A percentile compares a stretch with the other conserved stretches of the same genome.
Conservation (phyloP, 2,888 invertebrate genomes). For the Drosophila gaucha region DNA sequence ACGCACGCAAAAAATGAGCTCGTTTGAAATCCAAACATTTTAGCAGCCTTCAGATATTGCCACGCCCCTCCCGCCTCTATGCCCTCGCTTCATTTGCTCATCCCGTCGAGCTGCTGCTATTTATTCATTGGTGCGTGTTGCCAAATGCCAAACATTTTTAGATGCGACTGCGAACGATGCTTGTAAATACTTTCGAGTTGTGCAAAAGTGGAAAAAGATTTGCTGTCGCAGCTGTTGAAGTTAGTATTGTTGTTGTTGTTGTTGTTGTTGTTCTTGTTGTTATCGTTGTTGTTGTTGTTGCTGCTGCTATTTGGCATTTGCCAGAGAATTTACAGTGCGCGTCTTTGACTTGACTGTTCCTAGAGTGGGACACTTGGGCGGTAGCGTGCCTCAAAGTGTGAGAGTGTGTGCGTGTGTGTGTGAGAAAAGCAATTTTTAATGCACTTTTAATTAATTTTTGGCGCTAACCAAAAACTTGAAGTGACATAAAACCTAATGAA, state of each 20-base stretch:
- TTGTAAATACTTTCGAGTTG: slow-evolving; percentile 77
- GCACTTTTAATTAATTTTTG: slow-evolving; percentile 74
- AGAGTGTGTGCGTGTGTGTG: slow-evolving; percentile 8
- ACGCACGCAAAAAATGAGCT: slow-evolving; percentile 80
- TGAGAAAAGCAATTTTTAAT: slow-evolving; percentile 54
- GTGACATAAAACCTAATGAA: background rate
- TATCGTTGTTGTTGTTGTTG: slow-evolving; percentile 17
- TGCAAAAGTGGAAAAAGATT: slow-evolving; percentile 74
- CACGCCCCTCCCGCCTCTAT: background rate
- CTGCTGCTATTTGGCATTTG: slow-evolving; percentile 51
- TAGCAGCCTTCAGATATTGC: slow-evolving; percentile 31
- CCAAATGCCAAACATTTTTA: slow-evolving; percentile 78
- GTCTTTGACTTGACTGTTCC: slow-evolving; percentile 27
- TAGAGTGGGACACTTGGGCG: slow-evolving; percentile 26
- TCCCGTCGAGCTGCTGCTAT: slow-evolving; percentile 31
- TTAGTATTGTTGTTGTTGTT: slow-evolving; percentile 10
- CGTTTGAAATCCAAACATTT: slow-evolving; percentile 78
- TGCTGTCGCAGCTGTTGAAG: slow-evolving; percentile 68
- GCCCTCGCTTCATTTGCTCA: no score
- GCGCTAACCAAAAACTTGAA: slow-evolving; percentile 7
- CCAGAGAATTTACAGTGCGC: slow-evolving; percentile 43
- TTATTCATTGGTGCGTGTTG: slow-evolving; percentile 77
- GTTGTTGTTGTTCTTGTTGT: slow-evolving; percentile 20
- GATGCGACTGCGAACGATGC: slow-evolving; percentile 75
- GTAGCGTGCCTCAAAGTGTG: background rate